Percentiles rank a stretch among this genome's conserved stretches.
These are phyloP conservation scores for Cardiocondyla obscurior DNA, from an alignment of 1,140 invertebrate species.

Conservation along the genomic window DNA sequence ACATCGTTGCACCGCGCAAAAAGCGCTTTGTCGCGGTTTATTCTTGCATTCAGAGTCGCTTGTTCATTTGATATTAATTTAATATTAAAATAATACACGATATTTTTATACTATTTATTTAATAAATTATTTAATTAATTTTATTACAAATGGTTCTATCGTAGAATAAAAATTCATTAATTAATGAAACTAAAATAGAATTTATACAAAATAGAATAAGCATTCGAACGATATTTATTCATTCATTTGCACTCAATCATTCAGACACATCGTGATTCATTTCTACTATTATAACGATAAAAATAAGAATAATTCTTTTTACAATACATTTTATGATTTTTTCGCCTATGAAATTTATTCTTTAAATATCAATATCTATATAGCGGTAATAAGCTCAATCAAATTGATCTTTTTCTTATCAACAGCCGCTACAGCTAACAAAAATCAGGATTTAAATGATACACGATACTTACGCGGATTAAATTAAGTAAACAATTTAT, in stretches of 20 bases:
- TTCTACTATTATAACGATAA: slow-evolving; percentile 24
- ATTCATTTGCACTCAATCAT: slow-evolving; percentile 34
- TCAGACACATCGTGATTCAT: slow-evolving; percentile 26
- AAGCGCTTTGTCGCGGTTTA: slow-evolving; percentile 48
- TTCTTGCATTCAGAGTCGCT: slow-evolving; percentile 47
- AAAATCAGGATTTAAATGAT: slow-evolving; percentile 2
- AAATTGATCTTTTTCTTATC: slow-evolving; percentile 12
- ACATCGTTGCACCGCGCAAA: neutral
- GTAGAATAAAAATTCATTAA: neutral
- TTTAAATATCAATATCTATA: slow-evolving; percentile 26
- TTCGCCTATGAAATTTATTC: slow-evolving; percentile 22
- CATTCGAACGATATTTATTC: slow-evolving; percentile 55
- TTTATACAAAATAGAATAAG: slow-evolving; percentile 22
- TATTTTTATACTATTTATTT: slow-evolving; percentile 8
- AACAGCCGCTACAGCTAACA: slow-evolving; percentile 14
- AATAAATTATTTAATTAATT: neutral
- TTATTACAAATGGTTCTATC: neutral
- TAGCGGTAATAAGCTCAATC: slow-evolving; percentile 55
- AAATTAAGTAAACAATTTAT: slow-evolving; percentile 11
- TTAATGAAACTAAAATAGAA: neutral
- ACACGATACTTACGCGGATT: slow-evolving; percentile 13
- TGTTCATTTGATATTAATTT: neutral
- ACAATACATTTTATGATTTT: slow-evolving; percentile 19
- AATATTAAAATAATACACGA: neutral
- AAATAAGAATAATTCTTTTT: slow-evolving; percentile 35